phyloP scores from a whole-genome alignment of 64 coral and sea anemone genomes.

The Pocillopora damicornis region DNA sequence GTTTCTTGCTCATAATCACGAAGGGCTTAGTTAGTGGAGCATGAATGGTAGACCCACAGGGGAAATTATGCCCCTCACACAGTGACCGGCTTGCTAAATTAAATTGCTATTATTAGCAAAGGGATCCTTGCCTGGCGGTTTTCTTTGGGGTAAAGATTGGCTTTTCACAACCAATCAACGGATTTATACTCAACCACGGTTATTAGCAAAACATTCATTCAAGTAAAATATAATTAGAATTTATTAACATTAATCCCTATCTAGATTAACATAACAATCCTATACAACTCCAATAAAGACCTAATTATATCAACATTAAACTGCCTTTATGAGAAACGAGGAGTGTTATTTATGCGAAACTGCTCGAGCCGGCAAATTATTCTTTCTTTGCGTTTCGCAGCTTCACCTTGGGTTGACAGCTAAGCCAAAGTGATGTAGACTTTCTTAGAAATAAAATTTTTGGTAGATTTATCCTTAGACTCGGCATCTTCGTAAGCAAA shows the following conservation, averaged over 20 bases:
- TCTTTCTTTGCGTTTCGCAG: not conserved
- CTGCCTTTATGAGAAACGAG: constrained; percentile 73
- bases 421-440: not conserved
- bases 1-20: not conserved
- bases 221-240: constrained; percentile 98
- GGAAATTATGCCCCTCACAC: constrained; percentile 36
- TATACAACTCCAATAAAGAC: constrained; percentile 95
- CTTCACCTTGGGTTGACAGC: not conserved
- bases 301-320: constrained; percentile 99
- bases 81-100: constrained; percentile 68
- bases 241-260: constrained; percentile 99
- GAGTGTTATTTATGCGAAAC: constrained; percentile 15
- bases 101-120: constrained; percentile 82
- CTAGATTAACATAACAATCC: constrained; percentile 99
- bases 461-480: not conserved
- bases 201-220: constrained; percentile 93
- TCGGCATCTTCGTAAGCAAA: constrained; percentile 17
- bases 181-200: constrained; percentile 66
- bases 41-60: constrained; percentile 35
- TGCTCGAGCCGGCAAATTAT: constrained; percentile 1
- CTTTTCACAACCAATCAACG: constrained; percentile 91
- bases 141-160: constrained; percentile 64
- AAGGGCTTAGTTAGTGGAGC: constrained; percentile 17
- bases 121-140: constrained; percentile 61
- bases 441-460: not conserved